Base-by-base conservation (phyloP, 2,888 invertebrate genomes). In the Eristalinus aeneus region DNA sequence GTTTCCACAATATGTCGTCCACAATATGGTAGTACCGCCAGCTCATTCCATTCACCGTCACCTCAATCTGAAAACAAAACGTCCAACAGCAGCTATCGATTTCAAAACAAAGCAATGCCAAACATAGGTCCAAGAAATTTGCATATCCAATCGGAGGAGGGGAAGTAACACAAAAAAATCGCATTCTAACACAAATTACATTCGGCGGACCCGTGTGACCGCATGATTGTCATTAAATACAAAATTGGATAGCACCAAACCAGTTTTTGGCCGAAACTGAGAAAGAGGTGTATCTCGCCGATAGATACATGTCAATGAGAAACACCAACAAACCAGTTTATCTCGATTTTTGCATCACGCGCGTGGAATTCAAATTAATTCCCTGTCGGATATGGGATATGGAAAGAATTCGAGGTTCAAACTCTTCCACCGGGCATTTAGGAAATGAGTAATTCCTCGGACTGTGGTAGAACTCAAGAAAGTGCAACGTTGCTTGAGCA, bases 281-380 rank as follows among this genome's bases (percentile, higher is more conserved):
- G 63, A 65, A 64, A 36, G 36, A 39, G 6, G 6, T 36, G 6
- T 64, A 36, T 54, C 54, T 60, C 22, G 11, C 75, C 72, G 69
- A 75, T 61, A 80, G 61, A 72, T 84, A 72, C 67, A 67, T 72
- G 79, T 63, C 68, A 85, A 85, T 81, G 60, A 72, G 72, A 73
- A 76, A 81, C 54, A 56, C 76, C 76, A 85, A 85, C 80, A 80
- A 85, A 85, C 85, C 68, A 68, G 85, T 85, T 85, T 80, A 76
- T 85, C 76, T 65, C 58, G 80, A 85, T 73, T 80, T 85, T 73
- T 68, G 76, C 80, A 85, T 85, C 85, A 85, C 73, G 80, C 80
- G 80, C 80, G 56, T 65, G 80, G 85, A 85, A 85, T 85, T 85
- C 80, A 39, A 72, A 80, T 80, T 80, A 80, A 85, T 81, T 58